Base-by-base conservation (phyloP, 2,888 invertebrate species). In the Seira ritae region DNA sequence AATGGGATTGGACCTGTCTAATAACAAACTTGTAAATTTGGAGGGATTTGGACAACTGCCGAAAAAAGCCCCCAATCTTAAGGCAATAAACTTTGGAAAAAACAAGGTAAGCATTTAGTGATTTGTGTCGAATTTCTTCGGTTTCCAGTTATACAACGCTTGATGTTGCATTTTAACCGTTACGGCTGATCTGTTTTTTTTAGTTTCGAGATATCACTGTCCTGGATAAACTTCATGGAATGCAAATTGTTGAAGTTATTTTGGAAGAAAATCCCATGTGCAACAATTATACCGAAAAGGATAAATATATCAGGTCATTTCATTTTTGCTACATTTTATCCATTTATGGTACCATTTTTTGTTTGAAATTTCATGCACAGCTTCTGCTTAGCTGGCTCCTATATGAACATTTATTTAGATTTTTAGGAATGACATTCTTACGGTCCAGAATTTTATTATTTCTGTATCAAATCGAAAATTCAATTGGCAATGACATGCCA, bases 221-320 rank as follows among this genome's bases (percentile, higher is more conserved):
- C 50, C 90, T 97, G 90, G 94, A 95, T 86, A 91, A 92, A 23
- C 90, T 98, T 75, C 94, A 94, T 89, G 93, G 94, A 10, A 91
- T 96, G 74, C 93, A 94, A 0, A 91, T 98, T 55, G 92, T 94
- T 15, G 96, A 97, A 90, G 91, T 98, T 75, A 93, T 94, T 74
- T 91, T 98, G 87, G 94, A 95, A 89, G 94, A 95, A 88, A 97
- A 97, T 91, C 95, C 96, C 0, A 90, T 97, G 77, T 94, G 95
- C 91, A 93, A 94, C 90, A 95, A 94, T 91, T 96, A 94, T 92
- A 94, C 93, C 90, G 94, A 95, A 89, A 94, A 95, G 90, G 93
- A 93, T 80, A 91, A 93, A 42, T 97, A 96, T 90, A 93, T 96
- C 92, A 96, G 96, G 96, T 97, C 89, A 90, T 75, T 31, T 75